These are phyloP conservation scores for Anoplophora glabripennis DNA, from an alignment of 1,140 invertebrate species.

Conservation along the genomic window DNA sequence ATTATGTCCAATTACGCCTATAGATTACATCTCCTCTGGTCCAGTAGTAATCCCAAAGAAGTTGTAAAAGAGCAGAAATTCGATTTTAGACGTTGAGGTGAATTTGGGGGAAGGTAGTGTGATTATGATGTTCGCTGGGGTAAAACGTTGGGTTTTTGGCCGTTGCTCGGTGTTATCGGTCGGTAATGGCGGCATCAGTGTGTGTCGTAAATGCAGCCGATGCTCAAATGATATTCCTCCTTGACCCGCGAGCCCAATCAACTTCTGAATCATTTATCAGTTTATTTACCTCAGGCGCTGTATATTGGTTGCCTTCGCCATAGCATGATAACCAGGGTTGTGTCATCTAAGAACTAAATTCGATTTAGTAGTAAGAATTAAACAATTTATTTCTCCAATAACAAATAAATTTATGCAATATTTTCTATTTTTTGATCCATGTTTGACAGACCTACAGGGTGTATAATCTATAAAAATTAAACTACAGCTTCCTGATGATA, in stretches of 20 bases:
- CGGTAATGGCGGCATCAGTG: conserved; percentile 3
- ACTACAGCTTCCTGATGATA: too few species aligned
- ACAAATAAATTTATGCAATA: too few species aligned
- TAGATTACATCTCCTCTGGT: conserved; percentile 18
- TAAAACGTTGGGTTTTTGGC: conserved; percentile 1
- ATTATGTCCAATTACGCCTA: conserved; percentile 21
- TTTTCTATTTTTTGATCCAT: too few species aligned
- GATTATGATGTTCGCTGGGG: conserved; percentile 17
- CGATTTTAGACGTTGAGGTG: conserved; percentile 17
- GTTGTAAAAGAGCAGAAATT: conserved; percentile 19
- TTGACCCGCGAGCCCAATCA: conserved; percentile 4
- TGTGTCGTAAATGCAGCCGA: conserved; percentile 14
- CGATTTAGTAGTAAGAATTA: too few species aligned
- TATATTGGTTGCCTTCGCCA: too few species aligned
- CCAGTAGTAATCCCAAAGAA: conserved; percentile 19
- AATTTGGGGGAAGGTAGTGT: conserved; percentile 12
- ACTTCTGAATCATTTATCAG: conserved; percentile 13
- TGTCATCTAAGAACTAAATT: too few species aligned
- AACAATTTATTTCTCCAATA: too few species aligned
- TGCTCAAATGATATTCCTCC: background rate
- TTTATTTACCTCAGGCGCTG: too few species aligned
- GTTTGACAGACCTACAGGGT: too few species aligned
- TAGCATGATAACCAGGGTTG: too few species aligned
- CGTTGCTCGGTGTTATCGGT: conserved; percentile 9
- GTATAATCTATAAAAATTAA: too few species aligned